Conservation (phyloP, 2,113 vertebrate species). For the Tupaia tana region DNA sequence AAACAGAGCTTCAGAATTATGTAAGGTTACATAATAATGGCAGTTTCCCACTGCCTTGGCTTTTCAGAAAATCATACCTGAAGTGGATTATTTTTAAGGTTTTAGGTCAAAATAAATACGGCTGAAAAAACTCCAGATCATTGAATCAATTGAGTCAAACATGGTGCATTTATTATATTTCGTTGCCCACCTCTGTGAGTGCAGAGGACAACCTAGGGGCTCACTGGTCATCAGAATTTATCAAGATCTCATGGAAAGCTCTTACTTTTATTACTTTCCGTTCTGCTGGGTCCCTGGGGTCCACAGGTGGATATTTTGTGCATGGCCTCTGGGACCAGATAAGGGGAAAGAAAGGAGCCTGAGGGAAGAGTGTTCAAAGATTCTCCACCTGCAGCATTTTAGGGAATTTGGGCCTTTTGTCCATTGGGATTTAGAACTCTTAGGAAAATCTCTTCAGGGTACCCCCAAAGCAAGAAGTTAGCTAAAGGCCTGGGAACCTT, state of each 20-base stretch:
- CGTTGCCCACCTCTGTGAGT: neutral
- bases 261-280: neutral
- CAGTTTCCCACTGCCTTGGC: neutral
- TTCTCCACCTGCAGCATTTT: neutral
- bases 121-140: slow-evolving; percentile 38
- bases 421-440: neutral
- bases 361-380: neutral
- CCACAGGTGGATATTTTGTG: neutral
- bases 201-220: neutral
- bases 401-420: neutral
- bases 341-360: neutral
- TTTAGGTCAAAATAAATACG: slow-evolving; percentile 43
- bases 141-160: neutral
- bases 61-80: slow-evolving; percentile 35
- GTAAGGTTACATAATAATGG: neutral
- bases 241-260: neutral
- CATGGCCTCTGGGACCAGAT: neutral
- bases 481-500: neutral
- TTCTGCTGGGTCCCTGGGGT: accelerated
- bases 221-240: neutral
- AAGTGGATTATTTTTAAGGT: slow-evolving; percentile 18
- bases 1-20: slow-evolving; percentile 17
- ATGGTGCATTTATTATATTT: neutral
- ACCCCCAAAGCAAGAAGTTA: neutral
- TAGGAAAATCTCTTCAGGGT: neutral